phyloP scores from a whole-genome alignment of 2,888 invertebrate species.

The Cephus pygmeus region DNA sequence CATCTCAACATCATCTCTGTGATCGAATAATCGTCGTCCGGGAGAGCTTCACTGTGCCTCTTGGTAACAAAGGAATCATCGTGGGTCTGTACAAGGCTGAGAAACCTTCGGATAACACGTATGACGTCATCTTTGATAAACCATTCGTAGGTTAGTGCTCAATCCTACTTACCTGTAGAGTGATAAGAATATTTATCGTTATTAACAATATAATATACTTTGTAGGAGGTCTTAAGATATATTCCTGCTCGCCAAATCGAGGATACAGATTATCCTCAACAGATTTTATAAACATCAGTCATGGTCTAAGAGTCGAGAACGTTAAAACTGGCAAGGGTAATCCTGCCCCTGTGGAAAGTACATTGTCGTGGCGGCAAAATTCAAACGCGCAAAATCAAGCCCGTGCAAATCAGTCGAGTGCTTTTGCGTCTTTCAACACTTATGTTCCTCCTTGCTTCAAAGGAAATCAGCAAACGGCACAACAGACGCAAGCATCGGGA shows the following conservation, averaged over 20 bases:
- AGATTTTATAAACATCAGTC: slow-evolving; percentile 73
- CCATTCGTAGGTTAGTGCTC: slow-evolving; percentile 69
- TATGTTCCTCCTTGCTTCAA: slow-evolving; percentile 23
- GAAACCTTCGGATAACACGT: slow-evolving; percentile 72
- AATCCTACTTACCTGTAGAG: not conserved
- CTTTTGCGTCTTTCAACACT: slow-evolving; percentile 37
- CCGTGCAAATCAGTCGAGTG: slow-evolving; percentile 27
- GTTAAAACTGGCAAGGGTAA: slow-evolving; percentile 55
- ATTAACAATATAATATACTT: slow-evolving; percentile 8
- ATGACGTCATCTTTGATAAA: slow-evolving; percentile 86
- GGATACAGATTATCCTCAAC: slow-evolving; percentile 69
- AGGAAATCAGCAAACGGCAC: slow-evolving; percentile 14
- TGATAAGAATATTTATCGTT: not conserved
- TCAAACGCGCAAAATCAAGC: slow-evolving; percentile 24
- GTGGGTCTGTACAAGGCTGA: slow-evolving; percentile 74
- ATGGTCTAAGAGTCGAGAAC: slow-evolving; percentile 67
- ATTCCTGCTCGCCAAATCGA: slow-evolving; percentile 64
- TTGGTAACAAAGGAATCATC: slow-evolving; percentile 87
- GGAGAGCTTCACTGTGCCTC: slow-evolving; percentile 80
- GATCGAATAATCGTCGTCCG: slow-evolving; percentile 88
- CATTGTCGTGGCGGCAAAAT: slow-evolving; percentile 20
- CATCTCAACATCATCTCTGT: slow-evolving; percentile 75
- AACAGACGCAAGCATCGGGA: slow-evolving; percentile 21
- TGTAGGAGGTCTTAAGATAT: slow-evolving; percentile 71
- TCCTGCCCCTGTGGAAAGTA: slow-evolving; percentile 17